Percentiles rank a stretch among this genome's conserved stretches.
phyloP scores from a whole-genome alignment of 64 coral and sea anemone genomes.

The Trachythela sp. region DNA sequence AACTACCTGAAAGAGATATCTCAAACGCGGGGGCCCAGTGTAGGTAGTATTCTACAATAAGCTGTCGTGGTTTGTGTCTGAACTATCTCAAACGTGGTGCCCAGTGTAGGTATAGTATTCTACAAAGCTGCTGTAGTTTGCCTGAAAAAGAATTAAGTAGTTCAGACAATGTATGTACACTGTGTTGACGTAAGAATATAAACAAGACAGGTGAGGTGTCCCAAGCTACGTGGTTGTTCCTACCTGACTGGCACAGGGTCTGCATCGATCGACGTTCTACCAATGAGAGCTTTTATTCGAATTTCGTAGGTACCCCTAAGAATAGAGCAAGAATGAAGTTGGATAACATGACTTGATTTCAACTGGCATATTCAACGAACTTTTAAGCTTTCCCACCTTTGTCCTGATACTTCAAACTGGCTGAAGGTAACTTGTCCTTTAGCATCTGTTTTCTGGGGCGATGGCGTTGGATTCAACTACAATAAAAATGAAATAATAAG shows the following conservation, averaged over 20 bases:
- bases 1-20: no score
- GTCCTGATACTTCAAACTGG: constrained; percentile 47
- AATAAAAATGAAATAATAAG: constrained; percentile 37
- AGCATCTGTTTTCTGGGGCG: constrained; percentile 65
- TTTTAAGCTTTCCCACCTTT: constrained; percentile 44
- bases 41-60: no score
- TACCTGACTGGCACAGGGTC: constrained; percentile 75
- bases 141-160: no score
- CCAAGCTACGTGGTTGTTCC: no score
- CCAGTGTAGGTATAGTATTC: no score
- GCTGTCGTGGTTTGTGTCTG: no score
- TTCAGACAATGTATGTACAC: no score
- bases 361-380: background rate
- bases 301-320: constrained; percentile 90
- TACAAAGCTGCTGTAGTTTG: no score
- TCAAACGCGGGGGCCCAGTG: no score
- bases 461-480: constrained; percentile 64
- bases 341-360: background rate
- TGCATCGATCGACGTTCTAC: constrained; percentile 70
- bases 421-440: constrained; percentile 80
- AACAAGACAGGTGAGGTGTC: no score
- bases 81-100: no score
- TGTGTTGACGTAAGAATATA: no score
- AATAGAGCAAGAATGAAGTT: background rate
- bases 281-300: constrained; percentile 83